Base-by-base conservation (phyloP, 2,113 vertebrate species). In the Delphinapterus leucas region DNA sequence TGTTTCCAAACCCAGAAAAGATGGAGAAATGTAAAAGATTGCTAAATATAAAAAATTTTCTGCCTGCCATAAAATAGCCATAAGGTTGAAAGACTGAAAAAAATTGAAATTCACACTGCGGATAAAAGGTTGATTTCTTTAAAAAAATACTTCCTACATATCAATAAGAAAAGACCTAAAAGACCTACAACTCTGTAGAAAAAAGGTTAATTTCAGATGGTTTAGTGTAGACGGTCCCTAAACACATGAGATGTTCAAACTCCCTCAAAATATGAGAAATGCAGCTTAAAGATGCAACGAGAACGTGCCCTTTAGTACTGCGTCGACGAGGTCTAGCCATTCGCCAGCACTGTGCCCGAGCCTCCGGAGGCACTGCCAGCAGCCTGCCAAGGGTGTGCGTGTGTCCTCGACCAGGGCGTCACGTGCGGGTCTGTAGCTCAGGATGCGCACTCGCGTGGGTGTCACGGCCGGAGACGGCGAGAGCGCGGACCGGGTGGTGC, bases 1-100 rank as follows among this genome's bases (percentile, higher is more conserved):
- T 81, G 36, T 86, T 77, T 90, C 28, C 36, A 38, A 65, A 80
- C 11, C 25, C 76, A 83, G 55, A 84, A 93, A 73, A 96, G 53
- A 63, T 65, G 67, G 68, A 80, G n/a, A 90, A 65, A 73, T 10
- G 28, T 11, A 38, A 97, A 73, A 65, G 41, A 77, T 44, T 58
- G 17, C 38, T 73, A 79, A 91, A n/a, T 76, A 47, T 18, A 41
- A 41, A 79, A 77, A 70, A 73, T 61, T 68, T 87, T 93, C 15
- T 58, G 12, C 9, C 0, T 70, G 36, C 71, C 7, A 3, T 73
- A 63, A 93, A 73, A 41, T 41, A 67, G 49, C n/a, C 70, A 6
- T 71, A 26, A 53, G 6, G 53, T 67, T 77, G 63, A 44, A 92
- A 94, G 28, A 7, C 5, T 61, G 60, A 6, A 47, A 60, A 36